A percentile compares a stretch with the other conserved stretches of the same genome.
Evolutionary conservation across 2,113 vertebrate genomes (phyloP).

Genomic region (Macaca mulatta): DNA sequence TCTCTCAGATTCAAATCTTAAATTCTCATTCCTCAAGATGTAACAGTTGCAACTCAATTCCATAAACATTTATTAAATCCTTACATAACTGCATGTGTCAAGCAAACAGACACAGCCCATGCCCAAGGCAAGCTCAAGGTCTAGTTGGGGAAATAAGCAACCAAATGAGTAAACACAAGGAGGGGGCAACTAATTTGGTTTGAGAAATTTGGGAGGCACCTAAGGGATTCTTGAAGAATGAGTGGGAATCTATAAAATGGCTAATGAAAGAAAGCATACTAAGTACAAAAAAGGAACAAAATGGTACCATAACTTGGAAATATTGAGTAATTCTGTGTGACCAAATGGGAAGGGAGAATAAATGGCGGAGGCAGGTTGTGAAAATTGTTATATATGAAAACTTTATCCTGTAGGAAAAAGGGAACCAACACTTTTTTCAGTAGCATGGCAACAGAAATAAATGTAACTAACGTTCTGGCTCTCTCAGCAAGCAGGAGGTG

Average conservation of each 20-base stretch:
- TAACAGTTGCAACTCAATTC: conserved; percentile 41
- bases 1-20: conserved; percentile 33
- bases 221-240: neutral
- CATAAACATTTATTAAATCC: conserved; percentile 38
- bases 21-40: conserved; percentile 48
- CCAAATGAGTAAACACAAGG: neutral
- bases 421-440: neutral
- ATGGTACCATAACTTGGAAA: neutral
- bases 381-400: neutral
- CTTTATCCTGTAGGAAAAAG: neutral
- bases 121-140: neutral
- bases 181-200: neutral
- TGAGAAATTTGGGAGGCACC: neutral
- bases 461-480: neutral
- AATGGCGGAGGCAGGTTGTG: neutral
- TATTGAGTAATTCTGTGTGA: neutral
- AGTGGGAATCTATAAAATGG: neutral
- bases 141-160: neutral
- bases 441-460: neutral
- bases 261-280: neutral
- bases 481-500: neutral
- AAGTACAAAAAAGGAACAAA: neutral
- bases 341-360: neutral
- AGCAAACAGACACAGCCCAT: neutral
- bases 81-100: neutral